Percentiles rank a stretch among this genome's conserved stretches.
Conservation (phyloP, 2,797 vertebrate species). For the Siniperca scherzeri region DNA sequence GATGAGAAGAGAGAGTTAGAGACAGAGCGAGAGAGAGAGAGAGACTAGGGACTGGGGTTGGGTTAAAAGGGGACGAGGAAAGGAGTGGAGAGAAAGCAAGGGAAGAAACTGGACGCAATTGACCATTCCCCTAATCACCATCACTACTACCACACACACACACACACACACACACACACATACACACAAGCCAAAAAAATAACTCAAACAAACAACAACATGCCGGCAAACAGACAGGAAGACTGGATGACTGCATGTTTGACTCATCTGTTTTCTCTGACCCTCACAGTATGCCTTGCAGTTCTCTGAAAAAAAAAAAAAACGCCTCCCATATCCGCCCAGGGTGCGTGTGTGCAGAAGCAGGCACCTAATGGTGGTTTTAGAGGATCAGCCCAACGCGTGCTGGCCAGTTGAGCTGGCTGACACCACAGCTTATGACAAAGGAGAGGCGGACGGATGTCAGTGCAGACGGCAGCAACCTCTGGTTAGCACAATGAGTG, state of each 20-base stretch:
- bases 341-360: conserved; percentile 38
- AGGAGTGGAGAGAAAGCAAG: not conserved
- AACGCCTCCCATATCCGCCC: conserved; percentile 76
- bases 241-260: conserved; percentile 80
- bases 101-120: conserved; percentile 15
- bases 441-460: conserved; percentile 71
- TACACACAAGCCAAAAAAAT: conserved; percentile 19
- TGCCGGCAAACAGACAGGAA: conserved; percentile 73
- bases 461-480: conserved; percentile 61
- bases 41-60: conserved; percentile 4
- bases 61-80: conserved; percentile 20
- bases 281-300: conserved; percentile 65
- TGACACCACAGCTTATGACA: conserved; percentile 68
- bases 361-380: conserved; percentile 69
- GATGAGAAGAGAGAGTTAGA: conserved; percentile 60
- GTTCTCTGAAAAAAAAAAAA: conserved; percentile 67
- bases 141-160: conserved; percentile 21
- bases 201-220: conserved; percentile 59
- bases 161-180: conserved; percentile 37
- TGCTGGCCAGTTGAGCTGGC: conserved; percentile 73
- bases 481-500: conserved; percentile 67
- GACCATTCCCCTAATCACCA: conserved; percentile 7
- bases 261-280: conserved; percentile 87
- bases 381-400: conserved; percentile 71
- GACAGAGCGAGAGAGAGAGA: conserved; percentile 5